phyloP scores from a whole-genome alignment of 2,888 invertebrate genomes.

The Noctua janthina region DNA sequence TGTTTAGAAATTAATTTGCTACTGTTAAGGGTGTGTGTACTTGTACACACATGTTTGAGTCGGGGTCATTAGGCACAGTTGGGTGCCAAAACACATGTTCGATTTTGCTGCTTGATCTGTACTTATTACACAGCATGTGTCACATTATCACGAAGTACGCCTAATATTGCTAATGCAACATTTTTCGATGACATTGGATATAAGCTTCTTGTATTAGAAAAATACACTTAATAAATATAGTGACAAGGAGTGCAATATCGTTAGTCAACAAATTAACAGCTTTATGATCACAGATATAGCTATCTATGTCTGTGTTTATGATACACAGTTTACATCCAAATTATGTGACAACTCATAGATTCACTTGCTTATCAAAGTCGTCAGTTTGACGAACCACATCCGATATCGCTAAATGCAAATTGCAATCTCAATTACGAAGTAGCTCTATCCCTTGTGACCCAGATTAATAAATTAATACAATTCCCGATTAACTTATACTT shows the following conservation, averaged over 20 bases:
- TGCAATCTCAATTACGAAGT: slow-evolving; percentile 21
- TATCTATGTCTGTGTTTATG: no score
- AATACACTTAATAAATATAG: no score
- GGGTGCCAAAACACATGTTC: background rate
- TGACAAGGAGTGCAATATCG: background rate
- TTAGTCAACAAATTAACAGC: background rate
- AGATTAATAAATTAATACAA: slow-evolving; percentile 32
- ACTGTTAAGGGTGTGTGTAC: background rate
- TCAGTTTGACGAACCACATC: slow-evolving; percentile 16
- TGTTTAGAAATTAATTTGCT: slow-evolving; percentile 18
- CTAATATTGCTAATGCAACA: background rate
- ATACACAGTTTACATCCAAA: background rate
- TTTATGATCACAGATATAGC: no score
- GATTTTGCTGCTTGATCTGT: background rate
- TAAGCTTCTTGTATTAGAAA: background rate
- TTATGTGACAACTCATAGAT: background rate
- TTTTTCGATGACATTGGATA: background rate
- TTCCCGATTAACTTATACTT: slow-evolving; percentile 27
- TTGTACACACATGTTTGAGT: background rate
- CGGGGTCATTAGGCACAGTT: background rate
- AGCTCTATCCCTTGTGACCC: slow-evolving; percentile 3
- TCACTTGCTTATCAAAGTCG: background rate
- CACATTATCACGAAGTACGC: background rate
- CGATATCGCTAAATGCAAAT: slow-evolving; percentile 21
- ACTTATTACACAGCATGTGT: background rate